Evolutionary conservation across 2,888 invertebrate species (phyloP).

Genomic region (Tanytarsus gracilentus): DNA sequence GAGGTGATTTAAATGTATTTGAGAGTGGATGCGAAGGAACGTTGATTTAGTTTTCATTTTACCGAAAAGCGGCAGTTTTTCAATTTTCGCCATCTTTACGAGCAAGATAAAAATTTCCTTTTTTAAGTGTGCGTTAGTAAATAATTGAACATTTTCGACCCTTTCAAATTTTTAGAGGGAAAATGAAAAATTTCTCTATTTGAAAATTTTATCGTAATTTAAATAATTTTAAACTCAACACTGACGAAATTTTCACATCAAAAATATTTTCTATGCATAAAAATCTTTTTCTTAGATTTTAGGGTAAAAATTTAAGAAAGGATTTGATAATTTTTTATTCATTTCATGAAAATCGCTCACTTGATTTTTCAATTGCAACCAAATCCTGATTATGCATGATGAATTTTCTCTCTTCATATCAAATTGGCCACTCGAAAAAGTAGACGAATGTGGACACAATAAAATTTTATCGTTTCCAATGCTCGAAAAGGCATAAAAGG

Average conservation of each 20-base stretch:
- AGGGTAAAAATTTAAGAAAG: too few species aligned
- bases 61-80: slow-evolving; percentile 16
- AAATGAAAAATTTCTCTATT: too few species aligned
- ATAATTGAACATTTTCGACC: too few species aligned
- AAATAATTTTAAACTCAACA: too few species aligned
- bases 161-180: not conserved
- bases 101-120: slow-evolving; percentile 7
- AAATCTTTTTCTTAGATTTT: too few species aligned
- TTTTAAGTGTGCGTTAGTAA: too few species aligned
- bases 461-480: slow-evolving; percentile 17
- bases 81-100: slow-evolving; percentile 26
- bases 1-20: slow-evolving; percentile 24
- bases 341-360: not conserved
- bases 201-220: too few species aligned
- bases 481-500: slow-evolving; percentile 4
- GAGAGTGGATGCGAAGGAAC: not conserved
- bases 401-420: not conserved
- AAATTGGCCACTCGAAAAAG: slow-evolving; percentile 17
- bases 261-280: too few species aligned
- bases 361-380: slow-evolving; percentile 21
- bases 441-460: not conserved
- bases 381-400: slow-evolving; percentile 16
- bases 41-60: not conserved
- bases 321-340: not conserved
- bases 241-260: too few species aligned